Percentiles rank a stretch among this genome's conserved stretches.
Conservation (phyloP, 2,888 invertebrate species). For the Megalurothrips usitatus region DNA sequence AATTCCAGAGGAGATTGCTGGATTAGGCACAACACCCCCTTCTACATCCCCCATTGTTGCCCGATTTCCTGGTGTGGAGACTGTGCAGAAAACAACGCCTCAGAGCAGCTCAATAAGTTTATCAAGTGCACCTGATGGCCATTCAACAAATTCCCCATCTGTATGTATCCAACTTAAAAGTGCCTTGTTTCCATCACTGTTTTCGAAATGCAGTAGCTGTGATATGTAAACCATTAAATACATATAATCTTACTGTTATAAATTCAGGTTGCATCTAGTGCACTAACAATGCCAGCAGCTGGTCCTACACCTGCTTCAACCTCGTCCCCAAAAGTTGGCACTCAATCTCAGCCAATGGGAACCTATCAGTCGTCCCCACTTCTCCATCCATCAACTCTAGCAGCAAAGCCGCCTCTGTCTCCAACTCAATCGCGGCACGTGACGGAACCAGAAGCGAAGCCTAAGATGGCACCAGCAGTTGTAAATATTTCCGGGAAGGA, state of each 20-base stretch:
- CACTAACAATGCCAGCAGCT: background rate
- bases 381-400: background rate
- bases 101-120: background rate
- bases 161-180: background rate
- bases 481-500: background rate
- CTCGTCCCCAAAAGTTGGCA: background rate
- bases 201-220: no score
- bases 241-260: no score
- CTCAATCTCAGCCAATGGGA: background rate
- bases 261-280: background rate
- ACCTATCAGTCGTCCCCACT: background rate
- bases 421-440: slow-evolving; percentile 7
- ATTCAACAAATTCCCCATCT: background rate
- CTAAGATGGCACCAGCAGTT: background rate
- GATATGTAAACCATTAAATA: no score
- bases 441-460: background rate
- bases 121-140: no score
- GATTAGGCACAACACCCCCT: slow-evolving; percentile 67
- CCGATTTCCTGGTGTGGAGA: background rate
- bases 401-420: background rate
- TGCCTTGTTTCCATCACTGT: no score
- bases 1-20: slow-evolving; percentile 81
- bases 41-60: background rate
- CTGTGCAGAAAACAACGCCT: background rate
- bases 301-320: background rate